Evolutionary conservation across 1,140 invertebrate species (phyloP), one percentile per base, ranked within the genome.

Genomic region (Caenorhabditis elegans): DNA sequence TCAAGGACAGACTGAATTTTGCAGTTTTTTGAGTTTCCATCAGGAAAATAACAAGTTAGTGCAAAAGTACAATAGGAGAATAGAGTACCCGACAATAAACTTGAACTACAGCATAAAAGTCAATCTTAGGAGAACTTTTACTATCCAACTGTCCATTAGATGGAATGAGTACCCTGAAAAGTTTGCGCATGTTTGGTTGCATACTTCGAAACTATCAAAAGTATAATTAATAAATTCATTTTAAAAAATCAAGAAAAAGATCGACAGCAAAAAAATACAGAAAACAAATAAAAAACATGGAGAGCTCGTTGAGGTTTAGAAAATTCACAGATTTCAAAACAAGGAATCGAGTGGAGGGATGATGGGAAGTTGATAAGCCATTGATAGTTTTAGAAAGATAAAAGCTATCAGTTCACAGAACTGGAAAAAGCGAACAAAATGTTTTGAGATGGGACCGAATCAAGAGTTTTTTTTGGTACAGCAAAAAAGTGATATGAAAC

Each of bases 401-500:
- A 55, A 70, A 70, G 34, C 60, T 5, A 70, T 43, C 34, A 36
- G 34, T 70, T 39, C 60, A 70, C 19, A 22, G 60, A 70, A 70
- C n/a, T 70, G 60, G 55, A 60, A 60, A 10, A 70, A 70, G 34
- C 60, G 34, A 70, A 70, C 60, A 70, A 5, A 70, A n/a, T n/a
- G n/a, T 17, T 15, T 39, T 70, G 60, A 70, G 60, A 70, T 70
- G 28, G 15, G 26, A 11, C 8, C n/a, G n/a, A 24, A 43, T 43
- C 39, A 8, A 15, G 39, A n/a, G n/a, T n/a, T n/a, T 31, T 36
- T 70, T 70, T 39, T 70, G 60, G 60, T 70, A n/a, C n/a, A 39
- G n/a, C 13, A 70, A 31, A 31, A 70, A 70, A 39, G n/a, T 70
- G 60, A 70, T 70, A 70, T 70, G 60, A 39, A 28, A 22, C 19